Base-by-base conservation (phyloP, 2,797 vertebrate species). In the Craterocephalus amniculus region DNA sequence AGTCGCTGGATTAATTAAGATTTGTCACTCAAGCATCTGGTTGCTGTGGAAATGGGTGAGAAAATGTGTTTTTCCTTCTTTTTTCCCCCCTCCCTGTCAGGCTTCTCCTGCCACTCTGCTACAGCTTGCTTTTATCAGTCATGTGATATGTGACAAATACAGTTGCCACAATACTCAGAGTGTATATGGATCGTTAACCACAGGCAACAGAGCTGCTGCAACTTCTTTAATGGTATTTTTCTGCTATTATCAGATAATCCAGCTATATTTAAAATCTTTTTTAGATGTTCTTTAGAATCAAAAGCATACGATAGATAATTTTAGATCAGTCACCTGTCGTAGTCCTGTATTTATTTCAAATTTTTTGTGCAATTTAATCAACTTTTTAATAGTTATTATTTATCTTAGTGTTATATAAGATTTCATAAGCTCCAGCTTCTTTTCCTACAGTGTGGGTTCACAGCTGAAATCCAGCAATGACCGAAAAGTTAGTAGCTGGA, bases 21-120 rank as follows among this genome's bases (percentile, higher is more conserved):
- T 14, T 27, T 81, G 78, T 75, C 76, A 62, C 70, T 81, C 61
- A 75, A 79, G 64, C 71, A 67, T 81, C 40, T 64, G 67, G 63
- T 70, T 74, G 67, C 70, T 40, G 18, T 70, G 66, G 71, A 75
- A 70, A 72, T 58, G 43, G 18, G 29, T 58, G 12, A 24, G 14
- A 52, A 49, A 52, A 24, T 36, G 10, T 43, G 35, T 62, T 34
- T 45, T 63, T 59, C n/a, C 2, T 12, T 1, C 4, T 49, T 49
- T 49, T 49, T 11, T 24, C 8, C 8, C 32, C 32, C n/a, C 8
- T 7, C 32, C n/a, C 4, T 6, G 38, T 65, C 35, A 35, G 31
- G 58, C 59, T 63, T 59, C 34, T 52, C 38, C 12, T 43, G 8
- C 0, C n/a, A 14, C 22, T 58, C 32, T 8, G 20, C 63, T 16